A percentile compares a stretch with the other conserved stretches of the same genome.
phyloP scores from a whole-genome alignment of 2,888 invertebrate genomes.

The Acrobasis suavella region DNA sequence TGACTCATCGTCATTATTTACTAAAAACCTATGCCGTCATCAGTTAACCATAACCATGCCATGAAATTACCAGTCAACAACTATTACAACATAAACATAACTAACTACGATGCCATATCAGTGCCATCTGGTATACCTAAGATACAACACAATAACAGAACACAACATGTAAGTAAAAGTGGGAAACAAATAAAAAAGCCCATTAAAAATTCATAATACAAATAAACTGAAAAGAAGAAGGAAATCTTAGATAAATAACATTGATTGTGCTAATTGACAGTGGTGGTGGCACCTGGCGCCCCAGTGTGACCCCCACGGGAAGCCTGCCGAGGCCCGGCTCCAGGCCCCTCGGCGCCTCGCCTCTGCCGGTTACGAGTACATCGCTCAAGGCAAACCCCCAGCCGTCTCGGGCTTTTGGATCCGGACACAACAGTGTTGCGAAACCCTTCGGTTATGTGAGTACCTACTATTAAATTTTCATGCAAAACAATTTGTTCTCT shows the following conservation, averaged over 20 bases:
- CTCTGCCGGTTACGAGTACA: slow-evolving; percentile 91
- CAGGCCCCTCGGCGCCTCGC: slow-evolving; percentile 75
- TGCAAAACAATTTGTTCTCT: too few species aligned
- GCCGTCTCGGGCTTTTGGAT: slow-evolving; percentile 89
- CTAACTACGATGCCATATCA: too few species aligned
- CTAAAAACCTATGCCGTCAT: too few species aligned
- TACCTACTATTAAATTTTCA: slow-evolving; percentile 27
- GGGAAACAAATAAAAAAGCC: too few species aligned
- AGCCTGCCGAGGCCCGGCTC: slow-evolving; percentile 84
- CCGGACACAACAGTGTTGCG: slow-evolving; percentile 93
- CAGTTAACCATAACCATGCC: too few species aligned
- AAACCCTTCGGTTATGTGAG: slow-evolving; percentile 88
- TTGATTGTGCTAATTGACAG: slow-evolving; percentile 68
- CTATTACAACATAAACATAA: too few species aligned
- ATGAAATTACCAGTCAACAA: too few species aligned
- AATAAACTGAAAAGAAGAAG: neutral
- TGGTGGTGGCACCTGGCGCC: slow-evolving; percentile 95
- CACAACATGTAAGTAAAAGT: too few species aligned
- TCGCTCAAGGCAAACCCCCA: slow-evolving; percentile 89
- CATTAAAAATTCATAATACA: too few species aligned
- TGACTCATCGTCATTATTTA: slow-evolving; percentile 11
- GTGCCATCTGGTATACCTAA: too few species aligned
- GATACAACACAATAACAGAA: too few species aligned
- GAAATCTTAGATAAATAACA: neutral
- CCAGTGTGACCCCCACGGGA: slow-evolving; percentile 92